phyloP scores from a whole-genome alignment of 2,888 invertebrate species.

The Agriopis aurantiaria region DNA sequence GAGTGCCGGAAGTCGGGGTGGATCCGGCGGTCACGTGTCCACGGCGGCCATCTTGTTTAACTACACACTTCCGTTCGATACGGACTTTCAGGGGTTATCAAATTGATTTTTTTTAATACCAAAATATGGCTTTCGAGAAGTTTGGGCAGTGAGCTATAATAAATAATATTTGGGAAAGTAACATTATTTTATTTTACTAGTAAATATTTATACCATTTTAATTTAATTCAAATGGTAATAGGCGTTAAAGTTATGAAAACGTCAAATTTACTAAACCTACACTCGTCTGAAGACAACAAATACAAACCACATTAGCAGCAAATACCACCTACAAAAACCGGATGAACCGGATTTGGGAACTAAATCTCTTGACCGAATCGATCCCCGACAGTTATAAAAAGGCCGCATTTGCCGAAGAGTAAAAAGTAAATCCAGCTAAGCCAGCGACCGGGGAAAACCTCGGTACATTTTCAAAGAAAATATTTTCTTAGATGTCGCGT shows the following conservation, averaged over 20 bases:
- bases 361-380: slow-evolving; percentile 72
- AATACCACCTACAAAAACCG: slow-evolving; percentile 46
- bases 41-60: slow-evolving; percentile 80
- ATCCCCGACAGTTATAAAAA: slow-evolving; percentile 82
- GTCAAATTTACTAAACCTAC: neutral
- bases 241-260: neutral
- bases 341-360: slow-evolving; percentile 70
- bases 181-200: too few relatives aligned
- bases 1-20: slow-evolving; percentile 82
- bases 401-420: slow-evolving; percentile 65
- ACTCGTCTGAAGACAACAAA: neutral
- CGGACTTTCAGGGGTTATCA: slow-evolving; percentile 67
- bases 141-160: too few relatives aligned
- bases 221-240: too few relatives aligned
- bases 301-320: slow-evolving; percentile 1
- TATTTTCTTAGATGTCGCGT: slow-evolving; percentile 75
- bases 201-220: too few relatives aligned
- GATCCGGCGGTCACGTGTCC: slow-evolving; percentile 82
- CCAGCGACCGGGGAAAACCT: slow-evolving; percentile 71
- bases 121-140: neutral
- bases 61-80: slow-evolving; percentile 78
- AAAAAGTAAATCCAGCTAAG: slow-evolving; percentile 74
- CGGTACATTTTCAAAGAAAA: slow-evolving; percentile 73
- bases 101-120: neutral
- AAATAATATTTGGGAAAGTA: too few relatives aligned